These are phyloP conservation scores for Morone saxatilis DNA, from an alignment of 2,113 vertebrate species.

Conservation along the genomic window DNA sequence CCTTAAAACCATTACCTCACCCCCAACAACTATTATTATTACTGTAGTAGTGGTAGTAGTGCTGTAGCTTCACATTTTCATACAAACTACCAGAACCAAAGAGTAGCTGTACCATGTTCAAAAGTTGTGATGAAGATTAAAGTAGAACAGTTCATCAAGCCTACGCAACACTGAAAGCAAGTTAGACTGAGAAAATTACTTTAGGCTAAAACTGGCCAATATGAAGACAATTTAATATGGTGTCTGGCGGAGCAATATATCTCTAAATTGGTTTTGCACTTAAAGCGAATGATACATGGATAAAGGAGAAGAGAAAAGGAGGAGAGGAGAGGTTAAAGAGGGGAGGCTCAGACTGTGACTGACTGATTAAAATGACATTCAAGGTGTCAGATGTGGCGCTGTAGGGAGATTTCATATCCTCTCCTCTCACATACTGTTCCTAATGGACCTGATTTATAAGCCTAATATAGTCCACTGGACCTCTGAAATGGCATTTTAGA, in stretches of 20 bases:
- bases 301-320: constrained; percentile 49
- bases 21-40: not conserved
- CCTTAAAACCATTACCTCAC: not conserved
- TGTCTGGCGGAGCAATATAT: constrained; percentile 49
- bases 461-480: constrained; percentile 64
- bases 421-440: constrained; percentile 42
- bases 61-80: not conserved
- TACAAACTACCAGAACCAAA: not conserved
- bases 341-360: constrained; percentile 58
- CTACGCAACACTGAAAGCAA: not conserved
- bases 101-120: not conserved
- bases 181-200: constrained; percentile 39
- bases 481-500: constrained; percentile 60
- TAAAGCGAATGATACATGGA: constrained; percentile 51
- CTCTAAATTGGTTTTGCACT: constrained; percentile 65
- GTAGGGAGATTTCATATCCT: constrained; percentile 67
- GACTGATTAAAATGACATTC: constrained; percentile 79
- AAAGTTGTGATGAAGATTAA: constrained; percentile 29
- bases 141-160: constrained; percentile 14
- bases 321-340: constrained; percentile 63
- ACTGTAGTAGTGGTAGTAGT: too few relatives aligned
- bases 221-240: constrained; percentile 58
- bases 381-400: constrained; percentile 65
- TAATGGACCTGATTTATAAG: constrained; percentile 67
- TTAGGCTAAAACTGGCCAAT: constrained; percentile 21